Evolutionary conservation across 2,797 vertebrate species (phyloP).

Genomic region (Rachycentron canadum): DNA sequence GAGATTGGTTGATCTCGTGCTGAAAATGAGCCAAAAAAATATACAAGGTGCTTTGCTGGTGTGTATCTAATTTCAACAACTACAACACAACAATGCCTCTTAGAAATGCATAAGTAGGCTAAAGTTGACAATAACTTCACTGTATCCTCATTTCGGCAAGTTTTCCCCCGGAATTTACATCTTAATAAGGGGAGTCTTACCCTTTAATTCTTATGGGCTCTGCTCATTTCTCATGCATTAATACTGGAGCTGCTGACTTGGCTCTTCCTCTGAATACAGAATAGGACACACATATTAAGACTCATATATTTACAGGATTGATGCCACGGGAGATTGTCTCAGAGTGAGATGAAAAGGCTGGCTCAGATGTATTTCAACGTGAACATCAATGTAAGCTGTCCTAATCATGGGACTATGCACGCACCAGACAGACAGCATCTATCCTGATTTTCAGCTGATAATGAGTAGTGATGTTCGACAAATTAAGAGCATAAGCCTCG

Average conservation of each 20-base stretch:
- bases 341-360: constrained; percentile 80
- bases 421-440: constrained; percentile 54
- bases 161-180: constrained; percentile 84
- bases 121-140: constrained; percentile 84
- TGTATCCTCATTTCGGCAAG: constrained; percentile 83
- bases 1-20: constrained; percentile 66
- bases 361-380: constrained; percentile 74
- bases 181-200: constrained; percentile 87
- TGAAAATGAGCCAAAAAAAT: constrained; percentile 68
- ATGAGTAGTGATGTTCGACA: constrained; percentile 70
- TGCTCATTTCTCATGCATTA: constrained; percentile 89
- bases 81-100: constrained; percentile 75
- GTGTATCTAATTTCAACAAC: constrained; percentile 77
- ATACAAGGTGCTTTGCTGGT: constrained; percentile 58
- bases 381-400: constrained; percentile 74
- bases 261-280: constrained; percentile 86
- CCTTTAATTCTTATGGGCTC: constrained; percentile 86
- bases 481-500: constrained; percentile 69
- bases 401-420: constrained; percentile 65
- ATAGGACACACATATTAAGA: constrained; percentile 86
- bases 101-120: constrained; percentile 81
- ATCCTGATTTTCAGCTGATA: constrained; percentile 65
- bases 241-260: constrained; percentile 87
- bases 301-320: constrained; percentile 87
- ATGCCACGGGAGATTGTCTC: constrained; percentile 83